Evolutionary conservation across 2,113 vertebrate genomes (phyloP).

Genomic region (Antechinus stuartii): DNA sequence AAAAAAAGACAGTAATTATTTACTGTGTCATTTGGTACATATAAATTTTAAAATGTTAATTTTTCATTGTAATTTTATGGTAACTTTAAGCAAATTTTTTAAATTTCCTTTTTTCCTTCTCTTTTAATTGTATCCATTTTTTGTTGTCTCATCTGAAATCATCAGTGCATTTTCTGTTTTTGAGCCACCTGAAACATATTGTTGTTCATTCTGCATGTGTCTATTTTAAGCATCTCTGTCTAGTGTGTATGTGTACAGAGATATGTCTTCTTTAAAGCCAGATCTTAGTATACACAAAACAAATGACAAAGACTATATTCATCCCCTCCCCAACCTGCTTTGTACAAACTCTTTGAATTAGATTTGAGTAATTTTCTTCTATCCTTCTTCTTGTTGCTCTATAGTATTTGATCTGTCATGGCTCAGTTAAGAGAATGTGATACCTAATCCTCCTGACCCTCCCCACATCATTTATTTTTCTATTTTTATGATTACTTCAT

Average conservation of each 20-base stretch:
- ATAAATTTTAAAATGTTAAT: not conserved
- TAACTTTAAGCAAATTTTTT: not conserved
- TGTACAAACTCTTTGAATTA: not conserved
- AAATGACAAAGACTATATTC: not conserved
- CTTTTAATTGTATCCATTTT: not conserved
- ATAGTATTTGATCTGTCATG: not conserved
- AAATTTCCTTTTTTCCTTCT: not conserved
- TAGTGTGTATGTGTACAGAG: not conserved
- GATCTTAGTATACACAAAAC: not conserved
- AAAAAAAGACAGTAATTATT: not conserved
- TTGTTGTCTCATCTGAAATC: not conserved
- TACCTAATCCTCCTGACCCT: not conserved
- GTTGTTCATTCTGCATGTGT: not conserved
- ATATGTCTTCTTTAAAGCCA: not conserved
- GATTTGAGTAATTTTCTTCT: not conserved
- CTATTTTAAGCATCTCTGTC: not conserved
- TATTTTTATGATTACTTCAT: not conserved
- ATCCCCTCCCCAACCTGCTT: not conserved
- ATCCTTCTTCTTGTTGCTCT: not conserved
- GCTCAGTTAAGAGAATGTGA: not conserved
- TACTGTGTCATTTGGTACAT: not conserved
- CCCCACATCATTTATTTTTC: not conserved
- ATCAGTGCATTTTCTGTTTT: not conserved
- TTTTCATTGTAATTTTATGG: not conserved
- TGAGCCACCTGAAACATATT: not conserved